Percentiles rank a stretch among this genome's conserved stretches.
Evolutionary conservation across 2,113 vertebrate species (phyloP).

Genomic region (Campylorhamphus procurvoides): DNA sequence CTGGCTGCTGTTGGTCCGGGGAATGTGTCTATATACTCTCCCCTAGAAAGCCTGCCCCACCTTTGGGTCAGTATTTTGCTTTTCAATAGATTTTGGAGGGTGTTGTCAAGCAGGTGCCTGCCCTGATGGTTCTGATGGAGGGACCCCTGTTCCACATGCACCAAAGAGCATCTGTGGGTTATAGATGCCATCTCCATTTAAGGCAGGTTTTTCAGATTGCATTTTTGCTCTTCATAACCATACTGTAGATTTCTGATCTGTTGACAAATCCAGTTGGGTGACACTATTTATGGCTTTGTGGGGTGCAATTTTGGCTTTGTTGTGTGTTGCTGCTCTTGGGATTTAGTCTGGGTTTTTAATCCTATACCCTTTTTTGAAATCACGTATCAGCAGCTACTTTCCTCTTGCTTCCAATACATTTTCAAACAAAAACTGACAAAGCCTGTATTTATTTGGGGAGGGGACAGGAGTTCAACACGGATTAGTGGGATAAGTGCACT

Average conservation of each 20-base stretch:
- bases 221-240: slow-evolving; percentile 12
- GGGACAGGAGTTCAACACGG: slow-evolving; percentile 13
- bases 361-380: slow-evolving; percentile 40
- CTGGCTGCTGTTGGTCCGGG: background rate
- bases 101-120: background rate
- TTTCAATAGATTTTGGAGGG: background rate
- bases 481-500: slow-evolving; percentile 41
- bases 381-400: slow-evolving; percentile 35
- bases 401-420: background rate
- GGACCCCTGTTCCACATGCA: background rate
- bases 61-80: slow-evolving; percentile 1
- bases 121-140: background rate
- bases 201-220: background rate
- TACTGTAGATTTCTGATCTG: slow-evolving; percentile 42
- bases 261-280: slow-evolving; percentile 28
- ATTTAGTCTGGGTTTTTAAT: slow-evolving; percentile 48
- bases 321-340: background rate
- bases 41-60: background rate
- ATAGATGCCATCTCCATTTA: background rate
- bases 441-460: slow-evolving; percentile 51
- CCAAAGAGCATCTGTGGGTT: background rate
- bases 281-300: slow-evolving; percentile 54
- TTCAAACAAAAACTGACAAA: slow-evolving; percentile 52
- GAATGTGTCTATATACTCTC: fast-evolving
- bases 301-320: slow-evolving; percentile 56